Evolutionary conservation across 2,113 vertebrate species (phyloP), one percentile per base, ranked within the genome.

Genomic region (cat (Felis catus)): DNA sequence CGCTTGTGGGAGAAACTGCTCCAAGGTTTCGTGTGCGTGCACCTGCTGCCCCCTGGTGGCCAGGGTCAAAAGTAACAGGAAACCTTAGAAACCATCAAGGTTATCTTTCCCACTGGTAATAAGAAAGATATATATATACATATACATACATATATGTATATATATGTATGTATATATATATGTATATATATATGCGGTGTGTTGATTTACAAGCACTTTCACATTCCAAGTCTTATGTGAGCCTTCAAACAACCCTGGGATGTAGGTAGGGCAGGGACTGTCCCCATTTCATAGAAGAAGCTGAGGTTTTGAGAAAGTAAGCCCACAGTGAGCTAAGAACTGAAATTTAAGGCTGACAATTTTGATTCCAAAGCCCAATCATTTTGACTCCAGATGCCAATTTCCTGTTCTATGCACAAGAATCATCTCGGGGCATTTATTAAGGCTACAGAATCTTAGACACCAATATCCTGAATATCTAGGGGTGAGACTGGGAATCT

Each of bases 1-100:
- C 15, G 0, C 29, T 6, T 0, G 4, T 4, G 4, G 45, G 14
- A 45, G 41, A 65, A 53, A 14, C 10, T 0, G 5, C 31, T 4
- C 45, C 13, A 3, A 36, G n/a, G 19, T 6, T 29, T 51, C n/a
- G 16, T 33, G 58, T 2, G 21, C 9, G n/a, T 12, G 53, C 21
- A 1, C 19, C 90, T 95, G 84, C 85, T 93, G 91, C 94, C 93
- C 58, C n/a, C 98, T 95, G 58, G 71, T 96, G 98, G 94, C 4
- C 21, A 63, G 3, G 55, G 3, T 12, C 6, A 11, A 65, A 29
- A 29, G 15, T 16, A 27, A 41, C 27, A 48, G 66, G 82, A 55
- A 76, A 33, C n/a, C n/a, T n/a, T 41, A 41, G n/a, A 68, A 91
- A 85, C 4, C 15, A 18, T 9, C 16, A 2, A 9, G 18, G 29